Percentiles rank a stretch among this genome's conserved stretches.
Evolutionary conservation across 2,113 vertebrate species (phyloP).

Genomic region (Bufo bufo): DNA sequence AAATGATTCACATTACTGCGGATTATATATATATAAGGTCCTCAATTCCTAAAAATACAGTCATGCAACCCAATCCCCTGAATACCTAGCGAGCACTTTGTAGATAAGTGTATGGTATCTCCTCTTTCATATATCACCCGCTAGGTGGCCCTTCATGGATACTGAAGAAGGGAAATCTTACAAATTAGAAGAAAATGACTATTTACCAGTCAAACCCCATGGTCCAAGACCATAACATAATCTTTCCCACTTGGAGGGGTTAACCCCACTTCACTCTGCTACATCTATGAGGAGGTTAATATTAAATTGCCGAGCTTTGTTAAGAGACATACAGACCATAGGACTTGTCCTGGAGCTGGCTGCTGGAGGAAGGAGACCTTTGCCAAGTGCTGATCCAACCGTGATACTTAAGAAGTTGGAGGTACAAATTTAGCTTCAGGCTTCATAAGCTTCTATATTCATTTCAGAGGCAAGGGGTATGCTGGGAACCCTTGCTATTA

Average conservation of each 20-base stretch:
- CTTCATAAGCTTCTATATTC: slow-evolving; percentile 72
- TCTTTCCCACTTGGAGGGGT: neutral
- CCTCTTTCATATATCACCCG: neutral
- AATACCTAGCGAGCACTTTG: neutral
- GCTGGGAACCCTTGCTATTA: slow-evolving; percentile 65
- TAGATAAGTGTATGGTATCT: neutral
- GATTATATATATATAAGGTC: neutral
- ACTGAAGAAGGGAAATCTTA: neutral
- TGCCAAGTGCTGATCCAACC: slow-evolving; percentile 61
- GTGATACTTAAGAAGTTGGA: slow-evolving; percentile 76
- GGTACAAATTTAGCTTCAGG: slow-evolving; percentile 84
- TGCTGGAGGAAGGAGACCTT: slow-evolving; percentile 68
- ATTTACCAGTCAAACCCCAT: neutral
- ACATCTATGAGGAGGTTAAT: neutral
- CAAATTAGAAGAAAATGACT: neutral
- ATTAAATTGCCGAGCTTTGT: neutral
- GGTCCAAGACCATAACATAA: neutral
- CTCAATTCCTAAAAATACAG: neutral
- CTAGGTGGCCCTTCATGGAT: neutral
- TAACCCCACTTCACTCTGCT: neutral
- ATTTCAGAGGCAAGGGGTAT: slow-evolving; percentile 64
- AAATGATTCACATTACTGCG: too few relatives aligned
- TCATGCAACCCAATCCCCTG: neutral
- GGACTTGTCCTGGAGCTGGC: slow-evolving; percentile 61
- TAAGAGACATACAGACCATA: slow-evolving; percentile 78